These are phyloP conservation scores for Embiotoca jacksoni DNA, from an alignment of 2,113 vertebrate species.

Conservation along the genomic window DNA sequence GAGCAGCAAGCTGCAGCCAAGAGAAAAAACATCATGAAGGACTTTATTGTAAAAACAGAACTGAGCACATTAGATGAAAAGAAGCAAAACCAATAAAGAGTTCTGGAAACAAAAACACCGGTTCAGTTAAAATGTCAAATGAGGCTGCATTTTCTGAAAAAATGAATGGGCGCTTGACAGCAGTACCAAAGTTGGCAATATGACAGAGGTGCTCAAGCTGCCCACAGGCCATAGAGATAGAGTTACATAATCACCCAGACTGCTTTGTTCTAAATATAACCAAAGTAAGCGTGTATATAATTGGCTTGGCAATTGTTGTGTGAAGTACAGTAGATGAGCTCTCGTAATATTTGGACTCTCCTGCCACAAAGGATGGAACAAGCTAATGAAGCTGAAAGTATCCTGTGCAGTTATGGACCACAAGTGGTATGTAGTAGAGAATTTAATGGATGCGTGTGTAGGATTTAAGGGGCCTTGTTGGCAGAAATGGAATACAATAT, in stretches of 20 bases:
- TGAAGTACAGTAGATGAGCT: slow-evolving; percentile 36
- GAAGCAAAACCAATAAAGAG: not conserved
- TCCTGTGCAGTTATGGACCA: not conserved
- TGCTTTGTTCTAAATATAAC: slow-evolving; percentile 69
- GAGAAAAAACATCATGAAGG: slow-evolving; percentile 5
- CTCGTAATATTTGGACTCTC: not conserved
- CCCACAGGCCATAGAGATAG: slow-evolving; percentile 27
- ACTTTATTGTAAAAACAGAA: not conserved
- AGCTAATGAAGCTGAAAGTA: not conserved
- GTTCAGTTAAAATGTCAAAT: not conserved
- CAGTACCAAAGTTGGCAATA: slow-evolving; percentile 47
- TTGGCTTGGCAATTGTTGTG: slow-evolving; percentile 42
- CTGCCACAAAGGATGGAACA: not conserved
- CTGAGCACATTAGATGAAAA: not conserved
- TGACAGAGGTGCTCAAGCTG: slow-evolving; percentile 31
- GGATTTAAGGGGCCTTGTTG: no score
- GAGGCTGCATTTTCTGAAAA: not conserved
- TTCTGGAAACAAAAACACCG: not conserved
- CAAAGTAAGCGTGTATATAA: slow-evolving; percentile 19
- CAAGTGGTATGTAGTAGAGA: not conserved
- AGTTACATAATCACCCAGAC: slow-evolving; percentile 66
- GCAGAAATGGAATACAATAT: no score
- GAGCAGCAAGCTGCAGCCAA: slow-evolving; percentile 89
- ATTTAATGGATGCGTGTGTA: not conserved
- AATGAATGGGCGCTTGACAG: slow-evolving; percentile 1